Base-by-base conservation (phyloP, 2,888 invertebrate species). In the Leucozona laternaria region DNA sequence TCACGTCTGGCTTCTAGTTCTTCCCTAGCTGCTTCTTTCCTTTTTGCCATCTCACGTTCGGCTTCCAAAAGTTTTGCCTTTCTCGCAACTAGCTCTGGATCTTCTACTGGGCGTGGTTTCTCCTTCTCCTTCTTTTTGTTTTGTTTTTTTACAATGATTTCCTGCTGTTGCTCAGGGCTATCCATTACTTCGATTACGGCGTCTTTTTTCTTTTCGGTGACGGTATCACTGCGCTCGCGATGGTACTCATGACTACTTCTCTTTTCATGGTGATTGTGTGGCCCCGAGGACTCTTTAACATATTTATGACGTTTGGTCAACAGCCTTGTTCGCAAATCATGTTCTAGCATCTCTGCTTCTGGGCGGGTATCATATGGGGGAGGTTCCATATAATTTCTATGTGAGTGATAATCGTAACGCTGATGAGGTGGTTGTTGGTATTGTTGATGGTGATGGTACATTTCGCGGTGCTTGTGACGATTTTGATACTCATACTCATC, bases 1-100 rank as follows among this genome's bases (percentile, higher is more conserved):
- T 95, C 93, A 55, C 97, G 94, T 15, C 97, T 94, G 0, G 96
- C 95, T 91, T 96, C 96, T 17, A 96, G 91, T 90, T 97, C 97
- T 72, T 94, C 94, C 25, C 96, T 94, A 0, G 96, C 96, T 71
- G 95, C 95, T 91, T 96, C 95, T 91, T 96, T 97, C 73, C 96
- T 94, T 89, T 96, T 94, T 3, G 95, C 96, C 94, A 95, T 96
- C 93, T 97, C 93, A 37, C 96, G 93, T 90, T 96, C 96, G 93
- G 96, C 96, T 91, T 95, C 95, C 84, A 96, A 91, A 60, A 96
- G 92, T 90, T 95, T 95, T 88, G 95, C 95, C 89, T 95, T 94
- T 89, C 96, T 93, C 91, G 94, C 92, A 93, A 94, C 89, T 91
- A 93, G 90, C 92, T 94, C 92, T 90, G 94, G 90, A 93, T 92